Conservation (phyloP, 2,797 vertebrate species). For the Periparus ater region DNA sequence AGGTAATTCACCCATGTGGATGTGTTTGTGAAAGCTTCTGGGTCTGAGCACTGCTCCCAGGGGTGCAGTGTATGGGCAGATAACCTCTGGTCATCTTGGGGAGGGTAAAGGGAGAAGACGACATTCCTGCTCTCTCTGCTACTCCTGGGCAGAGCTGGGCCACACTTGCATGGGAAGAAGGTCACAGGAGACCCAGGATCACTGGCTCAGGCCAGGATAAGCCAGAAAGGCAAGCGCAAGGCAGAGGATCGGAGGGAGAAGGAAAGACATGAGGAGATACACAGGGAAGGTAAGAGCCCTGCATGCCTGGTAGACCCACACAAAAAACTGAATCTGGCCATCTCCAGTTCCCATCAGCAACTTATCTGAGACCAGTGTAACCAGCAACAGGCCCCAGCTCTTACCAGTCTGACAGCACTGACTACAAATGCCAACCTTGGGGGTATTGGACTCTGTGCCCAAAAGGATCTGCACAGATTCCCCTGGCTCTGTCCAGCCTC, state of each 20-base stretch:
- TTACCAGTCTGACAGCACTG: accelerated
- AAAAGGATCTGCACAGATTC: neutral
- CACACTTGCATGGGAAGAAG: neutral
- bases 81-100: neutral
- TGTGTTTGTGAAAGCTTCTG: neutral
- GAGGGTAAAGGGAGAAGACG: neutral
- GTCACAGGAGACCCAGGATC: neutral
- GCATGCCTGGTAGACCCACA: neutral
- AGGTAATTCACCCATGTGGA: neutral
- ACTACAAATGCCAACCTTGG: neutral
- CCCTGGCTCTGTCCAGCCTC: neutral
- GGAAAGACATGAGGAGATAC: neutral
- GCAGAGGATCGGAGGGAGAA: neutral
- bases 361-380: neutral
- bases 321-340: neutral
- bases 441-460: accelerated
- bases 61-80: neutral
- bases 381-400: neutral
- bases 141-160: neutral
- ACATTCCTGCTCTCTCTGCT: neutral
- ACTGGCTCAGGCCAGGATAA: neutral
- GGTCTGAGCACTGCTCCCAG: accelerated
- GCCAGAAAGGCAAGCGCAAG: neutral
- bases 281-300: neutral
- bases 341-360: neutral